Evolutionary conservation across 2,113 vertebrate genomes (phyloP).

Genomic region (Platysteira castanea): DNA sequence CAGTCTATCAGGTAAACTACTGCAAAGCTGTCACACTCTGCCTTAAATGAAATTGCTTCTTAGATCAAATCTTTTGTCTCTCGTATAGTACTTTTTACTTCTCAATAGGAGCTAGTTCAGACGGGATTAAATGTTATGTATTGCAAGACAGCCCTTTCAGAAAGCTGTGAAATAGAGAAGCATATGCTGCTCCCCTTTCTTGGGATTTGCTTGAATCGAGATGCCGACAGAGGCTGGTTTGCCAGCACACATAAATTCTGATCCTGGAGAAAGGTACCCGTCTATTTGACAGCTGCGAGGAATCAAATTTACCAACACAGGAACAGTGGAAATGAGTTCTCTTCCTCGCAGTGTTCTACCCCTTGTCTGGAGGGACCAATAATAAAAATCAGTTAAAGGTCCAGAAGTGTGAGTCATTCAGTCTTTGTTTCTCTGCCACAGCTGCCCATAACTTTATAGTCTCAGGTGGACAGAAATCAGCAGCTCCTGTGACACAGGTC

Average conservation of each 20-base stretch:
- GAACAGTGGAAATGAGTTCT: background rate
- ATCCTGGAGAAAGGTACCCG: background rate
- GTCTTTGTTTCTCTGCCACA: background rate
- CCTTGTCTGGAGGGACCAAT: background rate
- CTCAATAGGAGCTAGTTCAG: constrained; percentile 4
- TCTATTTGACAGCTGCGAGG: background rate
- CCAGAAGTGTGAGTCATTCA: background rate
- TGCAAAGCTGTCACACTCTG: background rate
- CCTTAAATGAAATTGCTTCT: background rate
- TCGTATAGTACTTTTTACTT: constrained; percentile 33
- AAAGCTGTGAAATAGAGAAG: constrained; percentile 11
- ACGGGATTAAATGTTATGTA: background rate
- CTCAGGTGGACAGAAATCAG: background rate
- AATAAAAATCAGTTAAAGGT: background rate
- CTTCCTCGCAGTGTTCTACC: background rate
- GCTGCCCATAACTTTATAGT: background rate
- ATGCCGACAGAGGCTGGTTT: background rate
- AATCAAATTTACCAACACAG: background rate
- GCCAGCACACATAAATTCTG: background rate
- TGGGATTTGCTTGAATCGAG: background rate
- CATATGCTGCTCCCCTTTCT: background rate
- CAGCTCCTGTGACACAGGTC: background rate
- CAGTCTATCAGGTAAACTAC: background rate
- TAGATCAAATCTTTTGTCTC: background rate
- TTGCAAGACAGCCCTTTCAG: background rate